Evolutionary conservation across 2,888 invertebrate genomes (phyloP).

Genomic region (Agrochola litura): DNA sequence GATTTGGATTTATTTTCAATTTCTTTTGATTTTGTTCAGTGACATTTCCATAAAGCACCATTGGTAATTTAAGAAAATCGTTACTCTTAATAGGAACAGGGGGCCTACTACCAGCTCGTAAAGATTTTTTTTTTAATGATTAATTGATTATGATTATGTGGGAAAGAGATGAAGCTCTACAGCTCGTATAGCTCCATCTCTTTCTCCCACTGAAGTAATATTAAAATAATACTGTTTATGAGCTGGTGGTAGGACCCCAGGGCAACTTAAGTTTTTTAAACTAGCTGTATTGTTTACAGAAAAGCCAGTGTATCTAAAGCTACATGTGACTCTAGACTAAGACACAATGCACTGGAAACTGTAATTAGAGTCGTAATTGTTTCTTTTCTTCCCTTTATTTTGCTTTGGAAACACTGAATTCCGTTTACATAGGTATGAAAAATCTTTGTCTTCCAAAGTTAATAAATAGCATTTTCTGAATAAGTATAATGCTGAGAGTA

Average conservation of each 20-base stretch:
- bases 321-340: conserved; percentile 8
- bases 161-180: too few relatives aligned
- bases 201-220: too few relatives aligned
- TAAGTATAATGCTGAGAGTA: background rate
- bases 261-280: background rate
- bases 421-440: background rate
- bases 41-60: background rate
- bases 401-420: background rate
- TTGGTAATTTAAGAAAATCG: background rate
- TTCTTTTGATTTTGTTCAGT: background rate
- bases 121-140: too few relatives aligned
- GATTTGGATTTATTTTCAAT: background rate
- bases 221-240: too few relatives aligned
- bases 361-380: conserved; percentile 32
- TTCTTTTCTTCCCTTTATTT: conserved; percentile 34
- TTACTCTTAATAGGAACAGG: background rate
- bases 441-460: too few relatives aligned
- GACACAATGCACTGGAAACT: conserved; percentile 27
- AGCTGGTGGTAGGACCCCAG: too few relatives aligned
- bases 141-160: too few relatives aligned
- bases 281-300: background rate
- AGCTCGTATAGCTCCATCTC: too few relatives aligned
- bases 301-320: conserved; percentile 4
- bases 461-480: background rate
- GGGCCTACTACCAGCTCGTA: too few relatives aligned